Conservation (phyloP, 2,113 vertebrate genomes). For the Lycocorax pyrrhopterus region DNA sequence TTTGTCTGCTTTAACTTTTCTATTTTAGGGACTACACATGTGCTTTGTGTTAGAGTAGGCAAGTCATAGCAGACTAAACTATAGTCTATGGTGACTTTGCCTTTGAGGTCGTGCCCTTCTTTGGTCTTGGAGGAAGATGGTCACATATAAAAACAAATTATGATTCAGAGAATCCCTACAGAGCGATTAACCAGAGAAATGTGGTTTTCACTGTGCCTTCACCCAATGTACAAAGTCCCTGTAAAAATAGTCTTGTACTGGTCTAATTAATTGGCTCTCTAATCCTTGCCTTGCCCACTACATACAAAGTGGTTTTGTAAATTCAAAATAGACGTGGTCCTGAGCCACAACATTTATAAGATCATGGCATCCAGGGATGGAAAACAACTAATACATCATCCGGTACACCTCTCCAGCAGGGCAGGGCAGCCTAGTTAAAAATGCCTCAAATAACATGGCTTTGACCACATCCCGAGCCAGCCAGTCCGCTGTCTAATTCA, state of each 20-base stretch:
- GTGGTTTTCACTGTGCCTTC: constrained; percentile 1
- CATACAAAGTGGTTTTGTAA: constrained; percentile 30
- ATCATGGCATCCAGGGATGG: background rate
- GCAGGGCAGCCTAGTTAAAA: constrained; percentile 6
- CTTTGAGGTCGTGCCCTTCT: background rate
- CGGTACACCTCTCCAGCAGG: background rate
- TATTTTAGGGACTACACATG: constrained; percentile 51
- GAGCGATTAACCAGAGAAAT: constrained; percentile 8
- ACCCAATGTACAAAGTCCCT: background rate
- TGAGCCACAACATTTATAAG: constrained; percentile 25
- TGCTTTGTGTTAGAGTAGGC: constrained; percentile 46
- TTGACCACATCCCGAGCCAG: background rate
- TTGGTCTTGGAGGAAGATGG: constrained; percentile 34
- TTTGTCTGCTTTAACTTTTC: constrained; percentile 43
- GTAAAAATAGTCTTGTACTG: constrained; percentile 10
- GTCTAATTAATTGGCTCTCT: constrained; percentile 13
- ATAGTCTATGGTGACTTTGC: background rate
- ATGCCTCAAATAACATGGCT: constrained; percentile 17
- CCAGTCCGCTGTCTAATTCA: background rate
- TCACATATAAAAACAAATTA: constrained; percentile 43
- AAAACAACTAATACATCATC: constrained; percentile 37
- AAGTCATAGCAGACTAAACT: constrained; percentile 34
- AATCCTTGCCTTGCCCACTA: constrained; percentile 1
- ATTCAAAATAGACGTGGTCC: constrained; percentile 22
- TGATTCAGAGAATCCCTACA: constrained; percentile 45